Percentiles rank a stretch among this genome's conserved stretches.
These are phyloP conservation scores for Notolabrus celidotus DNA, from an alignment of 2,797 vertebrate genomes.

Conservation along the genomic window DNA sequence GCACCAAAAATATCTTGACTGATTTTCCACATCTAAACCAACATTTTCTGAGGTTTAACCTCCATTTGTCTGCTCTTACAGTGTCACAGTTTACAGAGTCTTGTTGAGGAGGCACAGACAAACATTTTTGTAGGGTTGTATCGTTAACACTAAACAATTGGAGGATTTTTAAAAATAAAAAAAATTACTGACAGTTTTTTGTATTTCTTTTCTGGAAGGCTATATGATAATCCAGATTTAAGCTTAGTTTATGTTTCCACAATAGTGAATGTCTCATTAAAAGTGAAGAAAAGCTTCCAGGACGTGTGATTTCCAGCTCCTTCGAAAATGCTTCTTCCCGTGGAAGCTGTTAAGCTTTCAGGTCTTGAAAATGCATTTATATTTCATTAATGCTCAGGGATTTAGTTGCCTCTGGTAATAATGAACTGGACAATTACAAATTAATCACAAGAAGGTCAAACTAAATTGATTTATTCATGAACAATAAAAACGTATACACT, in stretches of 20 bases:
- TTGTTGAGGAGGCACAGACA: conserved; percentile 3
- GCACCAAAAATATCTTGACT: conserved; percentile 52
- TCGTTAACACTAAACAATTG: conserved; percentile 13
- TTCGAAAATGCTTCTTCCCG: neutral
- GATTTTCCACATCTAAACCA: conserved; percentile 37
- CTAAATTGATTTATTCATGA: conserved; percentile 25
- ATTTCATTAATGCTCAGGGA: conserved; percentile 39
- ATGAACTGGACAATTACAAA: conserved; percentile 36
- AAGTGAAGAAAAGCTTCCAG: conserved; percentile 13
- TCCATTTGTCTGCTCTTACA: conserved; percentile 19
- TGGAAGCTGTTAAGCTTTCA: conserved; percentile 14
- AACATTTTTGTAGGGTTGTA: neutral
- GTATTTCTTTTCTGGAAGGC: neutral
- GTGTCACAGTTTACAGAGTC: conserved; percentile 29
- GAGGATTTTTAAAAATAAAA: conserved; percentile 1
- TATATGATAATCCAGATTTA: neutral
- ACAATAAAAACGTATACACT: neutral
- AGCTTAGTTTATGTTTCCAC: conserved; percentile 6
- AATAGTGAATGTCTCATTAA: neutral
- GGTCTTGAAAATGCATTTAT: conserved; percentile 39
- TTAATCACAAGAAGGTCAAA: conserved; percentile 23
- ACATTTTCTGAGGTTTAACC: conserved; percentile 20
- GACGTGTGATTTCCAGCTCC: conserved; percentile 1
- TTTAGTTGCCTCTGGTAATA: conserved; percentile 27
- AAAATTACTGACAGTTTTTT: conserved; percentile 5